Evolutionary conservation across 2,888 invertebrate genomes (phyloP), one percentile per base, ranked within the genome.

Genomic region (Patella depressa): DNA sequence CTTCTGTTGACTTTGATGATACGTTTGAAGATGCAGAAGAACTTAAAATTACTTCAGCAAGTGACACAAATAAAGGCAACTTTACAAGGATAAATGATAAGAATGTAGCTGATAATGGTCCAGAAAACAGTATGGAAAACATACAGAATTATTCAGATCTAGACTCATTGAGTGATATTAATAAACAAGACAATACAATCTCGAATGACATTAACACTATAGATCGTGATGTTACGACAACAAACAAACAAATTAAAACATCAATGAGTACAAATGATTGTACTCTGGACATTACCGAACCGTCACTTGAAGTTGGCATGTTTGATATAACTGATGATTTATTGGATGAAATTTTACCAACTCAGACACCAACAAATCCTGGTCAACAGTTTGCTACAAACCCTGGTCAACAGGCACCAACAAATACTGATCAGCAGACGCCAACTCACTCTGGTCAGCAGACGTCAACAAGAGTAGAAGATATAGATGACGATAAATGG

Each of bases 381-480:
- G 19, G 11, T 2, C 65, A 65, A 24, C 24, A 19, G 24, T 9
- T 14, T 3, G 5, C 11, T 24, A 11, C 65, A 9, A 65, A 11
- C 0, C 19, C 11, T 24, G 14, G 24, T 65, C 65, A 11, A 14
- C 19, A 65, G n/a, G 7, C 4, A 14, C 14, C 19, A 65, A 7
- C 24, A n/a, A 65, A 24, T 4, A 24, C 19, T 24, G 7, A 12
- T 65, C 65, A 65, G 11, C 19, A 65, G 65, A 65, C 65, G 12
- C 34, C 34, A 34, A 34, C 34, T 5, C 34, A 34, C 34, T 34
- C 45, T 45, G 45, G 3, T 55, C 71, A 75, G 70, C 14, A 53
- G 11, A 65, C 19, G 0, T 65, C 65, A 65, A 65, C 65, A 19
- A 65, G 79, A 82, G 81, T 59, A 82, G 78, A 76, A 81, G 85